Base-by-base conservation (phyloP, 2,113 vertebrate genomes). In the Oncorhynchus nerka region DNA sequence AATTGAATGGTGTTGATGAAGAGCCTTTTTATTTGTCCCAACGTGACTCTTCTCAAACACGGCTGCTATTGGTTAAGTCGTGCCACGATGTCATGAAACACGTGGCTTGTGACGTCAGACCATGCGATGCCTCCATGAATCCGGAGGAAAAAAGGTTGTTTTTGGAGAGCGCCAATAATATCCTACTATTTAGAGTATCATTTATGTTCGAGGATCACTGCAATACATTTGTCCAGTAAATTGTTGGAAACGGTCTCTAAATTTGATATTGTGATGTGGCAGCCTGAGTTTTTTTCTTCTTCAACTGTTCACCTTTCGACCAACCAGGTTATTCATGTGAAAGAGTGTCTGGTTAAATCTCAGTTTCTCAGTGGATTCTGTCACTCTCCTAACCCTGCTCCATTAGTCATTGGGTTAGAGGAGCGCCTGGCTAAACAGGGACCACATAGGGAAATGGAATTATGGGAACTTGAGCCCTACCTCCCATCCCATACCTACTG, bases 1-100 rank as follows among this genome's bases (percentile, higher is more conserved):
- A 75, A 78, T 32, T 70, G 75, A 7, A 61, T n/a, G 26, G 70
- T 51, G 55, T 45, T 45, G 26, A 49, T 62, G 39, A 39, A 73
- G 55, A 20, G 55, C 57, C 51, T 16, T 55, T 55, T 55, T 7
- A 24, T 62, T 62, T 26, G 15, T 32, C 66, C 76, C 64, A 8
- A 19, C 9, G 15, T 73, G 48, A n/a, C 26, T 32, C 59, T 64
- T 51, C 12, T 26, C n/a, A 16, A 45, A 39, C 26, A n/a, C 1
- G 61, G 48, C 68, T 74, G 57, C 16, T n/a, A 19, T 73, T 70
- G 4, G 57, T 11, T 13, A 13, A 45, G 32, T 45, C 30, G n/a
- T 69, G 34, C 68, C 24, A 28, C 2, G 49, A 57, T 51, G 70
- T 8, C n/a, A 16, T 3, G 22, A 48, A 34, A 45, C 39, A 45